phyloP scores from a whole-genome alignment of 2,888 invertebrate species.

The Acholoe squamosa region DNA sequence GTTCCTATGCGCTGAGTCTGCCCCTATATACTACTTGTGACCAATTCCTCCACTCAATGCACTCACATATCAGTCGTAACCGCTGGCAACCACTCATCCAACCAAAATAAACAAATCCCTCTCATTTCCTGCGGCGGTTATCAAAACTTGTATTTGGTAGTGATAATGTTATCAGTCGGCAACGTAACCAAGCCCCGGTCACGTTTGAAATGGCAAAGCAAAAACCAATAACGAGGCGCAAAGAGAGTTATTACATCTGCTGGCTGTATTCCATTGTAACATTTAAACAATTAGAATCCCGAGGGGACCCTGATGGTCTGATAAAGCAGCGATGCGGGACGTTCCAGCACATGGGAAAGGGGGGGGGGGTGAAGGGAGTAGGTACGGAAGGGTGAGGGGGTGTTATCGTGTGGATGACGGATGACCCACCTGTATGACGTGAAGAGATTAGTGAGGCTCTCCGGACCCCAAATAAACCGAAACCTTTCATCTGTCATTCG shows the following conservation, averaged over 20 bases:
- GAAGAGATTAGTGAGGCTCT: neutral
- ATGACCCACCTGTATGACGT: slow-evolving; percentile 24
- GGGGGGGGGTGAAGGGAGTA: neutral
- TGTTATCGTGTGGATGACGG: slow-evolving; percentile 25
- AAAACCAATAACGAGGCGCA: neutral
- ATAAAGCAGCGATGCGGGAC: neutral
- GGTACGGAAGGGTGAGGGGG: neutral
- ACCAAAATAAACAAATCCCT: neutral
- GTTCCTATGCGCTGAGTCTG: too few species aligned
- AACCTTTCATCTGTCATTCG: slow-evolving; percentile 41
- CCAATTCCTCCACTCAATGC: too few species aligned
- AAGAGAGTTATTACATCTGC: neutral
- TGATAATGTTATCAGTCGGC: slow-evolving; percentile 20
- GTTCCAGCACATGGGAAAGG: neutral
- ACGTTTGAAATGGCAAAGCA: neutral
- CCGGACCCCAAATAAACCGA: slow-evolving; percentile 19
- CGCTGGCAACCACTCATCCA: too few species aligned
- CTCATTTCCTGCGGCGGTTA: neutral
- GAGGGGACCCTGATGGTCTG: neutral
- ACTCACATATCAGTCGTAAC: too few species aligned
- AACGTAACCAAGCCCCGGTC: neutral
- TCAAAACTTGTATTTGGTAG: neutral
- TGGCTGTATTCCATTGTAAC: neutral
- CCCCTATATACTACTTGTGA: too few species aligned
- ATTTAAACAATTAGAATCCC: slow-evolving; percentile 42